Evolutionary conservation across 2,888 invertebrate genomes (phyloP), one percentile per base, ranked within the genome.

Genomic region (Timandra comae): DNA sequence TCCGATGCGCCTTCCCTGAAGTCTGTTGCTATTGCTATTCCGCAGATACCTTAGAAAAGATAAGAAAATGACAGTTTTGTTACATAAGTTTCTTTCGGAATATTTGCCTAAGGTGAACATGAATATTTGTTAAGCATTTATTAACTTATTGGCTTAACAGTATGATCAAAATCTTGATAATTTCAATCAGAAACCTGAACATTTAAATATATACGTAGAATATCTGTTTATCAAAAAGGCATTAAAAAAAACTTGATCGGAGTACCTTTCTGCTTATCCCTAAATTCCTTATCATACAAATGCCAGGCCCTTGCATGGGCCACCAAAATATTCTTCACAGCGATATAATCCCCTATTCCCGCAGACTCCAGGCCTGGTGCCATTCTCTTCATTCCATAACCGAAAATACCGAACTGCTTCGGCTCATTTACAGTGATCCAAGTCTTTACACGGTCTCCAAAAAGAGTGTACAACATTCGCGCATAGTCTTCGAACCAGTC

Each of bases 401-500:
- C 87, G 3, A 46, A 62, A 2, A 70, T 35, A 8, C 63, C 71
- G 12, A 76, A 62, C 33, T 76, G 70, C 33, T 72, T 76, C 0
- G 89, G 89, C 46, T 90, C 90, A 52, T 90, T 90, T 29, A 89
- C 69, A 0, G 90, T 90, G 1, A 88, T 76, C 90, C 90, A 90
- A 1, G 68, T 67, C 49, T 87, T 86, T 0, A 87, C 87, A 27
- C 86, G 63, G 44, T 87, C 86, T 1, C 88, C 88, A 41, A 80
- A 88, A 2, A 70, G 53, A 3, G 61, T 43, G 38, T 72, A 88
- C 7, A 85, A 41, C 3, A 80, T 62, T n/a, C 74, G 63, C 0
- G 87, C 80, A 42, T 87, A 88, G 16, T 84, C 79, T 44, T 70
- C 77, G 41, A 88, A 88, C 75, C 87, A 87, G 10, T 79, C 62